These are phyloP conservation scores for Saimiri boliviensis DNA, from an alignment of 2,113 vertebrate species.

Conservation along the genomic window DNA sequence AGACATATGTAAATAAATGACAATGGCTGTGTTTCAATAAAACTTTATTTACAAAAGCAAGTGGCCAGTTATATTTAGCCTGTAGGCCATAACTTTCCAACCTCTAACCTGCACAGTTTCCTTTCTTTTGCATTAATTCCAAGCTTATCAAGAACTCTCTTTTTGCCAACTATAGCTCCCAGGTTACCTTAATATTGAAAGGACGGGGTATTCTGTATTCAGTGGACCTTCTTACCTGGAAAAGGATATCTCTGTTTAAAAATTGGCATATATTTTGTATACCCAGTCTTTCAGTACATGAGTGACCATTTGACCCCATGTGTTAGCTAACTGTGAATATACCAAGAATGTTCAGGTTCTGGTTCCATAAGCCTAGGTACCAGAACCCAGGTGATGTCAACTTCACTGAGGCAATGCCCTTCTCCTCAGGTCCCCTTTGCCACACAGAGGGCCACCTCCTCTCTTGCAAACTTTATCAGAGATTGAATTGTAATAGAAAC, in stretches of 20 bases:
- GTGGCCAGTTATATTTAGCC: background rate
- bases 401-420: rapidly evolving
- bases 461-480: background rate
- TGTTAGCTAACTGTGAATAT: background rate
- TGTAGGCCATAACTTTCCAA: background rate
- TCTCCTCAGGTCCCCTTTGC: background rate
- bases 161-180: background rate
- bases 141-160: background rate
- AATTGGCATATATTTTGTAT: background rate
- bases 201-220: background rate
- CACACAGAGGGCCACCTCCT: too few relatives aligned
- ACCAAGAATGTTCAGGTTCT: background rate
- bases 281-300: background rate
- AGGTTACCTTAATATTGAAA: background rate
- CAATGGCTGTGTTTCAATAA: background rate
- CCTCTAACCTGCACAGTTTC: background rate
- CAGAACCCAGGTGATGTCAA: background rate
- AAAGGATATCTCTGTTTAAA: background rate
- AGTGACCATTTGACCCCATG: too few relatives aligned
- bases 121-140: background rate
- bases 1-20: background rate
- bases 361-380: rapidly evolving
- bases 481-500: background rate
- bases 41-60: constrained; percentile 13
- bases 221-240: background rate